phyloP scores from a whole-genome alignment of 2,797 vertebrate species.

The Onychomys leucogaster region DNA sequence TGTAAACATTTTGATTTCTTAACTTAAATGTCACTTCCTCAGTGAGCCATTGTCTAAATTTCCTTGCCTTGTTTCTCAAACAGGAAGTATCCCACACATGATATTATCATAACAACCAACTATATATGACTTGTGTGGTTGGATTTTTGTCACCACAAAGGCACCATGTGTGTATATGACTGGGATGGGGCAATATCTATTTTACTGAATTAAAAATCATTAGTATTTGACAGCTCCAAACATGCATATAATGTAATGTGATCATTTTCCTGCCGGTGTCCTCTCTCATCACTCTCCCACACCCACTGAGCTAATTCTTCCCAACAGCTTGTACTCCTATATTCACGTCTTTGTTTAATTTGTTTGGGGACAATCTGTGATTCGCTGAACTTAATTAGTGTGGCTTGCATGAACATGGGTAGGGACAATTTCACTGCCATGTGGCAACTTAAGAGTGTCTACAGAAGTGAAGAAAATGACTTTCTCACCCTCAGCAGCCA shows the following conservation, averaged over 20 bases:
- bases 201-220: neutral
- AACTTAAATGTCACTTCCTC: conserved; percentile 49
- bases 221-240: neutral
- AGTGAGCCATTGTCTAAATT: neutral
- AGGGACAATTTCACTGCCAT: neutral
- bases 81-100: neutral
- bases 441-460: neutral
- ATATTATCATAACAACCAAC: neutral
- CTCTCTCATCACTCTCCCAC: neutral
- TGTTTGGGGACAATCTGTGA: neutral
- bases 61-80: conserved; percentile 2
- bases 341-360: neutral
- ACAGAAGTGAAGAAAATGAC: neutral
- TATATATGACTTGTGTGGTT: neutral
- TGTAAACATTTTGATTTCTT: conserved; percentile 61
- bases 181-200: neutral
- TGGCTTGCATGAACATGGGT: neutral
- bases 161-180: neutral
- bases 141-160: neutral
- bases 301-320: neutral
- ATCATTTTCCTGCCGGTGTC: neutral
- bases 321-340: neutral
- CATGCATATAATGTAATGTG: neutral
- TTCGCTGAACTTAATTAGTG: neutral
- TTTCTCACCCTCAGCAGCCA: neutral